These are phyloP conservation scores for Sinotaia quadrata DNA, from an alignment of 2,888 invertebrate species.

Conservation along the genomic window DNA sequence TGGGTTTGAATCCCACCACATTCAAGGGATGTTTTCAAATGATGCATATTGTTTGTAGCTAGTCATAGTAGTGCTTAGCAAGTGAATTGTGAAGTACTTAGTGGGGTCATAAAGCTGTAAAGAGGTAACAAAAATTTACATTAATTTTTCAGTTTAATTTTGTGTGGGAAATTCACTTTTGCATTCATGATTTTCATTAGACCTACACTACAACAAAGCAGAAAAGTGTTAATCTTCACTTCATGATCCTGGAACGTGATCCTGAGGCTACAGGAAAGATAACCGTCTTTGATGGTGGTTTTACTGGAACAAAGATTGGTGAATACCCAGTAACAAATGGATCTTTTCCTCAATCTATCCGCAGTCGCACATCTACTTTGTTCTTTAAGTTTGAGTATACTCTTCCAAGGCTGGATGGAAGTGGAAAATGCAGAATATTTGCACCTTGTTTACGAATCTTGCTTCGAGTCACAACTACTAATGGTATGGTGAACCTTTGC, in stretches of 20 bases:
- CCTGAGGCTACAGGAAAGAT: slow-evolving; percentile 77
- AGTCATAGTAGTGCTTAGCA: no score
- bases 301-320: slow-evolving; percentile 79
- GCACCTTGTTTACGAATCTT: slow-evolving; percentile 58
- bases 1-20: no score
- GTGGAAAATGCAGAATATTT: slow-evolving; percentile 45
- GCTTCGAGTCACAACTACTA: slow-evolving; percentile 48
- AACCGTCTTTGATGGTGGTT: slow-evolving; percentile 57
- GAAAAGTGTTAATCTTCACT: slow-evolving; percentile 88
- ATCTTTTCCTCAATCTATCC: slow-evolving; percentile 84
- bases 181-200: slow-evolving; percentile 42
- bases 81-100: no score
- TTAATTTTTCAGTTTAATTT: no score
- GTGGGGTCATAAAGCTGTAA: no score
- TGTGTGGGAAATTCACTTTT: no score
- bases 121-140: no score
- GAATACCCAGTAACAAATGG: slow-evolving; percentile 84
- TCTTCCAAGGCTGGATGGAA: slow-evolving; percentile 39
- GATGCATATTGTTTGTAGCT: no score
- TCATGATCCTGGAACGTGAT: slow-evolving; percentile 83
- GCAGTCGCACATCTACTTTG: slow-evolving; percentile 85
- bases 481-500: slow-evolving; percentile 73
- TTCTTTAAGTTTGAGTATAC: slow-evolving; percentile 81
- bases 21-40: no score
- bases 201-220: slow-evolving; percentile 72